Base-by-base conservation (phyloP, 2,797 vertebrate genomes). In the Jordanella pulchra region DNA sequence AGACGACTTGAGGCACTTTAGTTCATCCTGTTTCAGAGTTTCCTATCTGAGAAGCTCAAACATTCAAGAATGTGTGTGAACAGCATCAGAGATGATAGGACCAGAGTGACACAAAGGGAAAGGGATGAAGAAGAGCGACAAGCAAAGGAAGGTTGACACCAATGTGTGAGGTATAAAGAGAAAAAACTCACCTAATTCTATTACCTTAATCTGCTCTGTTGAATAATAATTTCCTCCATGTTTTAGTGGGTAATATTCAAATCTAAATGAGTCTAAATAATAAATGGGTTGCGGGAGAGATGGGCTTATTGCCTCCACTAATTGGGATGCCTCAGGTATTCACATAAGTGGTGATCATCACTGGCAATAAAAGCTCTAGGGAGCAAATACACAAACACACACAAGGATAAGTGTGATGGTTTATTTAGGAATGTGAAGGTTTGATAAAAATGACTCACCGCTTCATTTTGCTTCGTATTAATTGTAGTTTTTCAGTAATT, bases 91-190 rank as follows among this genome's bases (percentile, higher is more conserved):
- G 66, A 30, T 55, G 10, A 70, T 13, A 10, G 42, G 55, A 73
- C 75, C 73, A 70, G 69, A 50, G 80, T 44, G 81, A 81, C 78
- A 77, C 72, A 77, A 65, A 45, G 67, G 78, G 1, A 56, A 71
- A 39, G 63, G 63, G 69, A 76, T 23, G 70, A 65, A 66, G 54
- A 69, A 0, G 35, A 50, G 21, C 32, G 18, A 45, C 25, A 6
- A 65, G 63, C 27, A 55, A 69, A 42, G 68, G 68, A 56, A 56
- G 42, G 27, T 45, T 42, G 45, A 65, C n/a, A 27, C 32, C 15
- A 25, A 17, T 12, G 12, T 7, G 39, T 25, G 15, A 13, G 45
- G 63, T 4, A 12, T 64, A 69, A 54, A 68, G 5, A 7, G 50
- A 23, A 72, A 65, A 27, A 21, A 35, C 32, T 27, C 4, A 44